Evolutionary conservation across 2,888 invertebrate genomes (phyloP), one percentile per base, ranked within the genome.

Genomic region (Nomada lathburiana): DNA sequence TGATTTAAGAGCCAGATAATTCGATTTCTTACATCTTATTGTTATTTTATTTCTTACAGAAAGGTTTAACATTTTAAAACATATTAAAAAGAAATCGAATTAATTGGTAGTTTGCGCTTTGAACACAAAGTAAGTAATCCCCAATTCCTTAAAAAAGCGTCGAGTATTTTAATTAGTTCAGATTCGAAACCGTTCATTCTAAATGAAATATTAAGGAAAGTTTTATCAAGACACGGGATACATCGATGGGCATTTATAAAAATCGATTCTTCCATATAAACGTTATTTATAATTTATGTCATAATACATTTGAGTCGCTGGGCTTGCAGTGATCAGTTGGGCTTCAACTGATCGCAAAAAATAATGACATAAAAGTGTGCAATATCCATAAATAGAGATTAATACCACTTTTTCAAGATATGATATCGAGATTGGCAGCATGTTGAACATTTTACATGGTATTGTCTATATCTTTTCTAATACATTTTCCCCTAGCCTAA

Each of bases 401-500:
- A 83, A 86, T 76, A 85, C 82, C 80, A 67, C 71, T 84, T 71
- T 71, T 23, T 62, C 50, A 85, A 90, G 90, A 91, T 92, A 91
- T 91, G 92, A 91, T 90, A 89, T 88, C 86, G 86, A 89, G 82
- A 91, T 92, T 92, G 92, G 91, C 92, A 92, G 91, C 91, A 88
- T 90, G 86, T 90, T 92, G 86, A 91, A 91, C 89, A 90, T 91
- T 89, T 89, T 88, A 87, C 83, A 86, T 89, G 85, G 88, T 91
- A 90, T 90, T 90, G 88, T 88, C 88, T 90, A 90, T 80, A 83
- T 78, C 75, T 81, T 82, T 64, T 85, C 77, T 85, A 86, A 80
- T 73, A 73, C 64, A 67, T 73, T 81, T 68, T 64, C 7, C n/a
- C 59, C 70, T 76, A 86, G n/a, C 64, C 84, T 80, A 82, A 75